Evolutionary conservation across 2,797 vertebrate genomes (phyloP).

Genomic region (Sternarchorhynchus goeldii): DNA sequence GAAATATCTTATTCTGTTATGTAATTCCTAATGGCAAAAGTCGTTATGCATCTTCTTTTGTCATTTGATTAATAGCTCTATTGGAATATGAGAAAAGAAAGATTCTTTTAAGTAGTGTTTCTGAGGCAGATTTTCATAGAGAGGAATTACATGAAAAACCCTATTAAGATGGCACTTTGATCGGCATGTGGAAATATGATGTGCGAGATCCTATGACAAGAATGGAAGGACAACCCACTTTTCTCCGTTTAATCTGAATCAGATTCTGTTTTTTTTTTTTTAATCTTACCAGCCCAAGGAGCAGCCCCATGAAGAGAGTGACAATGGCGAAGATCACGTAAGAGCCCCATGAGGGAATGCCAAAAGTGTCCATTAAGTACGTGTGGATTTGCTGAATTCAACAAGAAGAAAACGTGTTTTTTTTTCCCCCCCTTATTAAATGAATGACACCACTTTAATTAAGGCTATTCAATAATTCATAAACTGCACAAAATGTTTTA

Average conservation of each 20-base stretch:
- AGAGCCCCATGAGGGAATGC: slow-evolving; percentile 70
- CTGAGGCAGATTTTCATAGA: not conserved
- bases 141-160: not conserved
- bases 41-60: slow-evolving; percentile 21
- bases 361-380: slow-evolving; percentile 59
- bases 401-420: slow-evolving; percentile 1
- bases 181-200: not conserved
- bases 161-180: slow-evolving; percentile 21
- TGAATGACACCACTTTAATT: not conserved
- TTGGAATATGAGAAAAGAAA: slow-evolving; percentile 16
- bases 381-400: slow-evolving; percentile 59
- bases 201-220: slow-evolving; percentile 21
- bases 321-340: slow-evolving; percentile 79
- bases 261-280: slow-evolving; percentile 18
- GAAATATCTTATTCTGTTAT: slow-evolving; percentile 44
- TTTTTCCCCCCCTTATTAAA: not conserved
- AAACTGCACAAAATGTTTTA: not conserved
- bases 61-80: slow-evolving; percentile 2
- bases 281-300: slow-evolving; percentile 84
- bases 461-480: not conserved
- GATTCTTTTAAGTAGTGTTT: slow-evolving; percentile 27
- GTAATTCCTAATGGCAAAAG: slow-evolving; percentile 48
- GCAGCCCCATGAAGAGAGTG: slow-evolving; percentile 80
- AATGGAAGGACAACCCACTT: slow-evolving; percentile 8
- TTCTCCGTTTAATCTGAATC: slow-evolving; percentile 3